A percentile compares a stretch with the other conserved stretches of the same genome.
phyloP scores from a whole-genome alignment of 2,888 invertebrate genomes.

The Siphlonurus alternatus region DNA sequence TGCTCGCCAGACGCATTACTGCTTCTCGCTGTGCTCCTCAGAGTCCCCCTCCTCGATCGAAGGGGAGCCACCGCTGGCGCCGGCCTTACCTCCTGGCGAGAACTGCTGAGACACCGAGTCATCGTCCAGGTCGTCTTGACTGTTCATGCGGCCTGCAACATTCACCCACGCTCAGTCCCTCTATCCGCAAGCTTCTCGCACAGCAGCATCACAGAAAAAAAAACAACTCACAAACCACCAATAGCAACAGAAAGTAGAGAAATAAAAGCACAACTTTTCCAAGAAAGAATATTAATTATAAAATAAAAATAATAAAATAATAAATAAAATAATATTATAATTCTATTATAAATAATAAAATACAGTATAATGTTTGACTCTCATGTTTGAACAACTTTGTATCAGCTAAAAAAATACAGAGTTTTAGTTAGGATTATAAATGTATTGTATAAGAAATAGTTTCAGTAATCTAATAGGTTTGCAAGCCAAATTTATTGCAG shows the following conservation, averaged over 20 bases:
- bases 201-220: too few relatives aligned
- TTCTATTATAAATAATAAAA: too few relatives aligned
- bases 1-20: not conserved
- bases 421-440: too few relatives aligned
- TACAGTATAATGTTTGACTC: too few relatives aligned
- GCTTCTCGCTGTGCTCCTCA: not conserved
- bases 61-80: not conserved
- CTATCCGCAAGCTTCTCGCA: not conserved
- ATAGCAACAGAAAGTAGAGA: not conserved
- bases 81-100: conserved; percentile 43
- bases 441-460: too few relatives aligned
- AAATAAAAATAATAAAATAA: too few relatives aligned
- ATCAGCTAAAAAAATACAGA: too few relatives aligned
- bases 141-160: conserved; percentile 54
- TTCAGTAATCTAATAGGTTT: too few relatives aligned
- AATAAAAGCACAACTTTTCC: conserved; percentile 5
- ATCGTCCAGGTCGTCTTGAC: conserved; percentile 72
- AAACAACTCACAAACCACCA: conserved; percentile 3
- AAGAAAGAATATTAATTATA: too few relatives aligned
- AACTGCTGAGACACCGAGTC: conserved; percentile 56
- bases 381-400: too few relatives aligned
- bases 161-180: conserved; percentile 11
- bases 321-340: too few relatives aligned
- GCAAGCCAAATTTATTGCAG: too few relatives aligned
- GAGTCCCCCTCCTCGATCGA: not conserved